phyloP scores from a whole-genome alignment of 1,140 invertebrate species.

The Babylonia areolata region DNA sequence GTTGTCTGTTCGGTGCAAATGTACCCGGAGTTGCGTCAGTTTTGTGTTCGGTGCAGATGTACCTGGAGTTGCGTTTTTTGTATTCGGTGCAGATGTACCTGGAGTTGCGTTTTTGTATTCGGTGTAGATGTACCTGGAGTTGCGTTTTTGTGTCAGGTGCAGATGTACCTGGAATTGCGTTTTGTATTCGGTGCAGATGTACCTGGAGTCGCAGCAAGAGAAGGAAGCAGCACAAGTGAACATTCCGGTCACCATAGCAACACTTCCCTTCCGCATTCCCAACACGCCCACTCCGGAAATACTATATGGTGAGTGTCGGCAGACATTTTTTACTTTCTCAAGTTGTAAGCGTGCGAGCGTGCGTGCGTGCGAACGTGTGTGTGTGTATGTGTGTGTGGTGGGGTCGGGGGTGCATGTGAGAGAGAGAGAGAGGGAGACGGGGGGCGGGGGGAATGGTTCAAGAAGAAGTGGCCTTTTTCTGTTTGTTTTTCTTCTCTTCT shows the following conservation, averaged over 20 bases:
- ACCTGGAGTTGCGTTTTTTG: constrained; percentile 83
- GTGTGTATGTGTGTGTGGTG: too few species aligned
- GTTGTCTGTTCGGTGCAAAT: background rate
- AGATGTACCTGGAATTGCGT: background rate
- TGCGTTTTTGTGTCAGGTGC: background rate
- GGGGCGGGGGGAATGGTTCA: too few species aligned
- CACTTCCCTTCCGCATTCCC: constrained; percentile 85
- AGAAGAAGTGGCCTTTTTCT: too few species aligned
- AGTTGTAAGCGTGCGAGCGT: too few species aligned
- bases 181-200: constrained; percentile 81
- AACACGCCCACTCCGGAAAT: constrained; percentile 81
- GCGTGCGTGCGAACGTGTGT: too few species aligned
- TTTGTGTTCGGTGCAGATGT: constrained; percentile 81
- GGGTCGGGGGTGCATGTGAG: too few species aligned
- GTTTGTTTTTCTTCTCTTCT: too few species aligned
- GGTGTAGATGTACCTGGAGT: background rate
- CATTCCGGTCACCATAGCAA: constrained; percentile 89
- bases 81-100: too few species aligned
- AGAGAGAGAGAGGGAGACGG: too few species aligned
- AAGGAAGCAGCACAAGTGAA: constrained; percentile 86
- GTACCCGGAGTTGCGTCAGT: background rate
- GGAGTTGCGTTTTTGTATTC: background rate
- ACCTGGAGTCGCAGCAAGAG: constrained; percentile 83
- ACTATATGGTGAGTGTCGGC: constrained; percentile 84
- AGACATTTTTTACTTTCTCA: too few species aligned